Evolutionary conservation across 2,797 vertebrate species (phyloP).

Genomic region (Spheniscus humboldti): DNA sequence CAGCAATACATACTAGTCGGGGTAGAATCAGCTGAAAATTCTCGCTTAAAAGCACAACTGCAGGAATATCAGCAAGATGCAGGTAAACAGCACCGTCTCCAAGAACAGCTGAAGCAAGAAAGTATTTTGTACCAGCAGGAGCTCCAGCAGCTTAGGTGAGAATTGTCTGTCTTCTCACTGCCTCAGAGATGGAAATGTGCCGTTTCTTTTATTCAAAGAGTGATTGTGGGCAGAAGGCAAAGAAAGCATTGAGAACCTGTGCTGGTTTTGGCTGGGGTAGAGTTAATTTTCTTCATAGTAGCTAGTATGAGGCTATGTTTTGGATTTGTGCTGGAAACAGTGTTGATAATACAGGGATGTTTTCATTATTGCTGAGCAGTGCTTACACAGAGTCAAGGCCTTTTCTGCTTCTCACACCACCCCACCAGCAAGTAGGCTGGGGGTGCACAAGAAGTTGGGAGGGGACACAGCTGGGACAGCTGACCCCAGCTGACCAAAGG

Average conservation of each 20-base stretch:
- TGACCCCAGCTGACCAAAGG: too few species aligned
- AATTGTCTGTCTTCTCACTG: neutral
- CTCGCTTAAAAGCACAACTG: conserved; percentile 63
- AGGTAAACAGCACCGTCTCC: conserved; percentile 42
- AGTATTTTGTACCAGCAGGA: conserved; percentile 77
- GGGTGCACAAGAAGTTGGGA: too few species aligned
- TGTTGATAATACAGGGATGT: too few species aligned
- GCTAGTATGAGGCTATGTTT: too few species aligned
- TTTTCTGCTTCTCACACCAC: too few species aligned
- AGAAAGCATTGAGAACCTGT: neutral
- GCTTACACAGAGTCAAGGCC: too few species aligned
- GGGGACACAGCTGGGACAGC: too few species aligned
- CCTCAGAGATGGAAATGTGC: neutral
- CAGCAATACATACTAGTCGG: conserved; percentile 80
- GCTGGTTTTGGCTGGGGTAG: too few species aligned
- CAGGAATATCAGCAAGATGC: conserved; percentile 57
- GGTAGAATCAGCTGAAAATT: conserved; percentile 75
- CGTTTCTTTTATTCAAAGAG: neutral
- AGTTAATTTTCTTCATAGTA: too few species aligned
- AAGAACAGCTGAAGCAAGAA: conserved; percentile 71
- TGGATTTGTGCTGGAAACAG: too few species aligned
- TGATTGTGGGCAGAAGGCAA: neutral
- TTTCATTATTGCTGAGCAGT: too few species aligned
- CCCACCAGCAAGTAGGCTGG: too few species aligned
- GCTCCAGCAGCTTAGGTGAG: conserved; percentile 79